These are phyloP conservation scores for Carassius carassius DNA, from an alignment of 2,113 vertebrate genomes.

Conservation along the genomic window DNA sequence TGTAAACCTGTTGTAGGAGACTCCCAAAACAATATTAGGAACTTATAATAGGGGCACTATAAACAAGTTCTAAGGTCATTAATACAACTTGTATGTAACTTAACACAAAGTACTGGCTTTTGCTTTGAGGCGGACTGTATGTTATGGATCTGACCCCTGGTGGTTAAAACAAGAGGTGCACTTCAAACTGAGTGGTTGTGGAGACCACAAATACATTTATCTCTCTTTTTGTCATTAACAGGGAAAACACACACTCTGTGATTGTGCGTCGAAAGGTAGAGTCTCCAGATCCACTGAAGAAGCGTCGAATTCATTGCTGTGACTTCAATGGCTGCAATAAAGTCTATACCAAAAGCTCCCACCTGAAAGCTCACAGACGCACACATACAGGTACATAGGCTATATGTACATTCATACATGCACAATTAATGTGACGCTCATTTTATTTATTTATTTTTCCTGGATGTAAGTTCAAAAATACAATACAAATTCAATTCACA, in stretches of 20 bases:
- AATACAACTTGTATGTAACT: neutral
- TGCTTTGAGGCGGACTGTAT: neutral
- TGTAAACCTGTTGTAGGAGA: no score
- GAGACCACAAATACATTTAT: no score
- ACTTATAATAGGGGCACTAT: no score
- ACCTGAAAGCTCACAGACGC: slow-evolving; percentile 95
- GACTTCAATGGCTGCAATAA: slow-evolving; percentile 96
- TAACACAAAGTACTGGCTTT: no score
- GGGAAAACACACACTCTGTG: slow-evolving; percentile 88
- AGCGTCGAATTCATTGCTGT: slow-evolving; percentile 92
- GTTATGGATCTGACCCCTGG: slow-evolving; percentile 3
- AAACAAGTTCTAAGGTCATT: neutral
- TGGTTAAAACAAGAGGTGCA: slow-evolving; percentile 5
- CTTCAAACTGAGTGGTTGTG: neutral
- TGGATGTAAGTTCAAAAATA: no score
- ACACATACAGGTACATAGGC: slow-evolving; percentile 88
- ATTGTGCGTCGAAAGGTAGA: slow-evolving; percentile 89
- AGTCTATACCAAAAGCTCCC: slow-evolving; percentile 98
- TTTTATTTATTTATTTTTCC: no score
- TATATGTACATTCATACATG: neutral
- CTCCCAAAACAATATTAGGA: no score
- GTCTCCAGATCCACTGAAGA: slow-evolving; percentile 90
- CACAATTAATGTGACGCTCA: no score
- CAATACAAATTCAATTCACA: no score
- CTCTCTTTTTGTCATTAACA: slow-evolving; percentile 54